Evolutionary conservation across 2,797 vertebrate species (phyloP).

Genomic region (Babyrousa celebensis): DNA sequence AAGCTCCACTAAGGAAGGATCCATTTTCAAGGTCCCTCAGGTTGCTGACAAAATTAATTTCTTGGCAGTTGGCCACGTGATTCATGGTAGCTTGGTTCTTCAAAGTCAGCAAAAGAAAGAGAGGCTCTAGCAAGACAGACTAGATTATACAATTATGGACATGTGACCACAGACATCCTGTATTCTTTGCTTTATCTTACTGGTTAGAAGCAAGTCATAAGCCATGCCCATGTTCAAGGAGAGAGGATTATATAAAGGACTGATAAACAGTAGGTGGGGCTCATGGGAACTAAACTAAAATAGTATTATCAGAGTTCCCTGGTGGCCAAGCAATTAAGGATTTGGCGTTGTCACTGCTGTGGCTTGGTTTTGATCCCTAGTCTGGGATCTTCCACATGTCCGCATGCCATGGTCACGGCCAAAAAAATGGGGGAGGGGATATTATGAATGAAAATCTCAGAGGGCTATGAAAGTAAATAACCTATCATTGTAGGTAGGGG

Average conservation of each 20-base stretch:
- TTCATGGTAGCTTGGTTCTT: background rate
- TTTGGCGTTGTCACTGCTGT: too few relatives aligned
- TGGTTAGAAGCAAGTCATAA: constrained; percentile 27
- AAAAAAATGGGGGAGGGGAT: too few relatives aligned
- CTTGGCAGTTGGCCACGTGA: background rate
- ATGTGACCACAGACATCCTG: background rate
- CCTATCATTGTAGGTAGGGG: background rate
- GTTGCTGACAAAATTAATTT: background rate
- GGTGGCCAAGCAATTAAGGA: too few relatives aligned
- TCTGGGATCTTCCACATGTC: too few relatives aligned
- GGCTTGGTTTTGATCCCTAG: too few relatives aligned
- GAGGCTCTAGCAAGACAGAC: background rate
- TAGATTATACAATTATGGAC: background rate
- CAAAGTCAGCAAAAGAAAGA: background rate
- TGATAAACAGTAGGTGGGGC: background rate
- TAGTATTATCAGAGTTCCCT: background rate
- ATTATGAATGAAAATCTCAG: background rate
- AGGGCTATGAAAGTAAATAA: background rate
- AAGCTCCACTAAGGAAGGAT: background rate
- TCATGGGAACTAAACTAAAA: background rate
- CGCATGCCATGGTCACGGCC: too few relatives aligned
- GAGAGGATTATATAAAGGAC: background rate
- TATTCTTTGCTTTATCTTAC: background rate
- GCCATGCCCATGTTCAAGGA: background rate
- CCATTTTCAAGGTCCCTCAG: background rate